phyloP scores from a whole-genome alignment of 2,113 vertebrate genomes.

The Castor canadensis region DNA sequence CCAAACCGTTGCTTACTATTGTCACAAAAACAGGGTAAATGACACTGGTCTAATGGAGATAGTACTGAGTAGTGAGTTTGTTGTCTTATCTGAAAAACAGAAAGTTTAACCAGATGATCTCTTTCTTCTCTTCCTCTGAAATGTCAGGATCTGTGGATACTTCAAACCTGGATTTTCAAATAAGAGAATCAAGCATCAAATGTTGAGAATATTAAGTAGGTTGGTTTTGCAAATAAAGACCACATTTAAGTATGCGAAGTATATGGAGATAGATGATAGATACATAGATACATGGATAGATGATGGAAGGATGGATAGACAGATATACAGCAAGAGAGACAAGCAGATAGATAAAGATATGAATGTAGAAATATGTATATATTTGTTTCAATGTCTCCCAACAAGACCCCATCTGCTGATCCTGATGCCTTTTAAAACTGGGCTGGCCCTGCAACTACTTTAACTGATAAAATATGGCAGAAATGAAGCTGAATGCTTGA shows the following conservation, averaged over 20 bases:
- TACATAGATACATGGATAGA: not conserved
- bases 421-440: not conserved
- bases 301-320: not conserved
- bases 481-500: not conserved
- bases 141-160: not conserved
- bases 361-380: not conserved
- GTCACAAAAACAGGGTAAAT: not conserved
- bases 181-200: not conserved
- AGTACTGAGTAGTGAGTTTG: not conserved
- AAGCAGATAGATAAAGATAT: not conserved
- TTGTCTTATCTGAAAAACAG: not conserved
- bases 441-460: not conserved
- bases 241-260: not conserved
- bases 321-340: too few relatives aligned
- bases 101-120: not conserved
- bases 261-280: not conserved
- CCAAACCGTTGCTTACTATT: not conserved
- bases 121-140: not conserved
- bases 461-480: not conserved
- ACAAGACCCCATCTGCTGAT: not conserved
- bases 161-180: not conserved
- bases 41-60: too few relatives aligned
- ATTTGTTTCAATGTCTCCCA: not conserved
- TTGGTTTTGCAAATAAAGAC: not conserved
- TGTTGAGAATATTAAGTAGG: not conserved